Evolutionary conservation across 2,797 vertebrate genomes (phyloP), one percentile per base, ranked within the genome.

Genomic region (Garrulus glandarius): DNA sequence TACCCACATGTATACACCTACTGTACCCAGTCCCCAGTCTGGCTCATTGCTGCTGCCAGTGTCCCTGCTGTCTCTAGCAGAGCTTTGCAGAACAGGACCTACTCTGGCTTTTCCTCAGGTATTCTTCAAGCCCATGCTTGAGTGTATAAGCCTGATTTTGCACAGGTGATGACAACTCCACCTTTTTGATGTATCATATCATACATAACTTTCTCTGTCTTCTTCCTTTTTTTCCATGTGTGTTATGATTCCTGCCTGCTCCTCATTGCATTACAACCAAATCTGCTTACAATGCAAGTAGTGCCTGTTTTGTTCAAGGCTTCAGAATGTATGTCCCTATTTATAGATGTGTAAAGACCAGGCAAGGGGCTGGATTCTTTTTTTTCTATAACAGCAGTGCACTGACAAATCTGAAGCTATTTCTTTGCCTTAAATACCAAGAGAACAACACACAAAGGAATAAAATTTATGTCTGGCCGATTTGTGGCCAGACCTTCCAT

Each of bases 31-130:
- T 59, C 39, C 53, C 34, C 76, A 39, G 76, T 7, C 39, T 43
- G 78, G 53, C 76, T 61, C 5, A 1, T 69, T 0, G 0, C 69
- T 78, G 50, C 56, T 72, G 63, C 53, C 1, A 1, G 7, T 5
- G 52, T 47, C 67, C 19, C 60, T 52, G 63, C 52, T 80, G 32
- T 44, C 56, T 50, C 71, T 56, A 57, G 78, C 34, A 39, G 22
- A 37, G 64, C 30, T 61, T 16, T 55, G 80, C 55, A 63, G 70
- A 56, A 8, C 6, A 1, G 13, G 27, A 4, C 15, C 75, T 63
- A 50, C 7, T 32, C 67, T 69, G 53, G 2, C 65, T 89, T 84
- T 81, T 69, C 50, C 65, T 53, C 9, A 3, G 34, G 24, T 85
- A 3, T 69, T 63, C 61, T 37, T 80, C 49, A 76, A 49, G 50